A percentile compares a stretch with the other conserved stretches of the same genome.
Evolutionary conservation across 2,888 invertebrate species (phyloP).

Genomic region (Agonum fuliginosum): DNA sequence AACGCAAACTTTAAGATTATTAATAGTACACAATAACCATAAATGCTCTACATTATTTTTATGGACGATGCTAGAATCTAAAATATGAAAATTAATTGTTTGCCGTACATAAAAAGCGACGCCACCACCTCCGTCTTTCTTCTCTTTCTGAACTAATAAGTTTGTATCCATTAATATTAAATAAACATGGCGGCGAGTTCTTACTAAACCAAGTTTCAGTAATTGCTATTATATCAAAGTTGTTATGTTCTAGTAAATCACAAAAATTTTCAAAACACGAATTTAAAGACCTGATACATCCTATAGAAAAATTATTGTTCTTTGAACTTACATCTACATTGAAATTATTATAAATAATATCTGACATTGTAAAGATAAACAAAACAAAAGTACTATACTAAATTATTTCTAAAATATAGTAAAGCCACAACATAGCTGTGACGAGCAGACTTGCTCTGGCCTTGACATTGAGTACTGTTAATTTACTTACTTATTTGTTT

Average conservation of each 20-base stretch:
- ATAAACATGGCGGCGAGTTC: neutral
- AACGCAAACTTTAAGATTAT: neutral
- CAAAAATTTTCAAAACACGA: neutral
- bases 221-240: neutral
- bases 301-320: neutral
- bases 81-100: neutral
- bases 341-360: too few relatives aligned
- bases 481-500: too few relatives aligned
- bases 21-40: neutral
- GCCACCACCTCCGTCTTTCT: neutral
- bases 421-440: too few relatives aligned
- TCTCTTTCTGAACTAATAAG: neutral
- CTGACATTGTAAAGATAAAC: too few relatives aligned
- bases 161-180: neutral
- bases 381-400: too few relatives aligned
- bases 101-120: neutral
- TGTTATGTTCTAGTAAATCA: neutral
- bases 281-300: neutral
- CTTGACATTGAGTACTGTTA: too few relatives aligned
- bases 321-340: too few relatives aligned
- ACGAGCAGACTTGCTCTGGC: too few relatives aligned
- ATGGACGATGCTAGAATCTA: neutral
- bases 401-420: too few relatives aligned
- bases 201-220: neutral
- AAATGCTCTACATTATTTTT: neutral